phyloP scores from a whole-genome alignment of 2,113 vertebrate species.

The Arvicanthis niloticus region DNA sequence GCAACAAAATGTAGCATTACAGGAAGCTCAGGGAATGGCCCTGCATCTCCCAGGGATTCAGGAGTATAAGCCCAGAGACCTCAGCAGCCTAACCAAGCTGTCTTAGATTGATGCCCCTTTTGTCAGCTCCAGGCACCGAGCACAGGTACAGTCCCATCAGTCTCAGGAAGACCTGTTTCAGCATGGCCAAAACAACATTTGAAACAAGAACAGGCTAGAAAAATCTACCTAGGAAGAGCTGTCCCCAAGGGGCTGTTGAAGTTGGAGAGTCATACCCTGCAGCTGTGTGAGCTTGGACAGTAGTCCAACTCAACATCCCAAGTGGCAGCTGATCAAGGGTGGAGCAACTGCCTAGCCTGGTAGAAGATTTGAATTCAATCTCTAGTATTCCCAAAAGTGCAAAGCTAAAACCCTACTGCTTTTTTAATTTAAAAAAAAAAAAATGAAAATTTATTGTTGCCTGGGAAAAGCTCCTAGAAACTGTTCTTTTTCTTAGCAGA shows the following conservation, averaged over 20 bases:
- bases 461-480: background rate
- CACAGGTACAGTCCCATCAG: background rate
- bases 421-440: background rate
- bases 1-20: background rate
- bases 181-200: background rate
- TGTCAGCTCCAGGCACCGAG: background rate
- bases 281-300: background rate
- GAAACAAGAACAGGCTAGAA: background rate
- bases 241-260: background rate
- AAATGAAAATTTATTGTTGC: background rate
- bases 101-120: constrained; percentile 21
- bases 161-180: background rate
- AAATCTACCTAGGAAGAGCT: background rate
- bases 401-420: background rate
- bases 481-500: background rate
- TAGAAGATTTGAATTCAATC: background rate
- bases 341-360: background rate
- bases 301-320: background rate
- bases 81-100: background rate
- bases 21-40: background rate
- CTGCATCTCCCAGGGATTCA: background rate
- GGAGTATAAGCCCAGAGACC: background rate
- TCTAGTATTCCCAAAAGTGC: background rate
- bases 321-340: background rate
- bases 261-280: background rate